These are phyloP conservation scores for Pitangus sulphuratus DNA, from an alignment of 2,797 vertebrate species.

Conservation along the genomic window DNA sequence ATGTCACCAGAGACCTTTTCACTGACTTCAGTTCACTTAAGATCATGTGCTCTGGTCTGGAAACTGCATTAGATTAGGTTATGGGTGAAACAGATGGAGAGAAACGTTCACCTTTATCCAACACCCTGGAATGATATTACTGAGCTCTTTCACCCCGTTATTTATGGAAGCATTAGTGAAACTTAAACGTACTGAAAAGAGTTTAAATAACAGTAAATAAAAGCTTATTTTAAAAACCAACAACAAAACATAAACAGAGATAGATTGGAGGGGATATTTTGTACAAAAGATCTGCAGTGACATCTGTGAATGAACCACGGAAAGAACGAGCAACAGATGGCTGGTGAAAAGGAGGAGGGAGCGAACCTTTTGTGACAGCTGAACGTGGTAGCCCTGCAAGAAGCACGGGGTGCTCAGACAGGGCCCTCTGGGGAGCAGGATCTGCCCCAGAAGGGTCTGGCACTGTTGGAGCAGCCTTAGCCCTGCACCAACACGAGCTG, in stretches of 20 bases:
- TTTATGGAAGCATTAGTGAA: not conserved
- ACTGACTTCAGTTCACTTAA: not conserved
- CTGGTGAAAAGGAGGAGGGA: not conserved
- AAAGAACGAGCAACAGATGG: constrained; percentile 22
- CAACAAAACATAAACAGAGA: not conserved
- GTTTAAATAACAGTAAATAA: not conserved
- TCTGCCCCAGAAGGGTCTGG: not conserved
- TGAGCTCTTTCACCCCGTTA: not conserved
- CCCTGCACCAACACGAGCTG: not conserved
- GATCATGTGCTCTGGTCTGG: constrained; percentile 6
- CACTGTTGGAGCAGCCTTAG: not conserved
- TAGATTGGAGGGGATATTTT: not conserved
- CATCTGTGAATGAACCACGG: not conserved
- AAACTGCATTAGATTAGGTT: not conserved
- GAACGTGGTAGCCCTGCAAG: not conserved
- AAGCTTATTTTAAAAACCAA: not conserved
- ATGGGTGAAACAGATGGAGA: constrained; percentile 47
- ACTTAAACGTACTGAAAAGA: not conserved
- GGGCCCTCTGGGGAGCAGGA: not conserved
- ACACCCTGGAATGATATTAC: not conserved
- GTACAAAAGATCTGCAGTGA: constrained; percentile 3
- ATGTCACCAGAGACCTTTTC: constrained; percentile 39
- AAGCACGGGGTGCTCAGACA: not conserved
- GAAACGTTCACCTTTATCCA: not conserved
- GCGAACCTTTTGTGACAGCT: not conserved